Conservation (phyloP, 37 sponge, comb jelly and placozoan species). For the Diacarnus erythraeanus region DNA sequence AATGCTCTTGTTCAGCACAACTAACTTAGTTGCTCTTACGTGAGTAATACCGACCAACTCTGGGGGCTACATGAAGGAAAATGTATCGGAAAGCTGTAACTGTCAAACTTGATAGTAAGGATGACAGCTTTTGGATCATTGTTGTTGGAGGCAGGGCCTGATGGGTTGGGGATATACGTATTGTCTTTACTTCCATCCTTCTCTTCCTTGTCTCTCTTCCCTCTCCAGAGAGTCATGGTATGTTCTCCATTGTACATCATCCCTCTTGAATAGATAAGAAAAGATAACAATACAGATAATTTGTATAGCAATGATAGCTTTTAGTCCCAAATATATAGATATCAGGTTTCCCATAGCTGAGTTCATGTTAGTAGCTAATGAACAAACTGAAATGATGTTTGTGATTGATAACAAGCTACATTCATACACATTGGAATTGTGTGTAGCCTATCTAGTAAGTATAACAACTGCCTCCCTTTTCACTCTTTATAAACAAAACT, state of each 20-base stretch:
- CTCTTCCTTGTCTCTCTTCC: conserved; percentile 22
- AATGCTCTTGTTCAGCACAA: not conserved
- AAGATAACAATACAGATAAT: no score
- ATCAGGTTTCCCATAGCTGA: no score
- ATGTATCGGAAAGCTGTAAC: conserved; percentile 69
- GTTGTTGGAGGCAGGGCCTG: conserved; percentile 68
- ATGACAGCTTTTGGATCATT: conserved; percentile 57
- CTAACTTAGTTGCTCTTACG: not conserved
- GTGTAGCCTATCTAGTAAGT: no score
- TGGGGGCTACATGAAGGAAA: conserved; percentile 57
- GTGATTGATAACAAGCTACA: no score
- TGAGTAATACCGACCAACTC: conserved; percentile 23
- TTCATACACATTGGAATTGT: no score
- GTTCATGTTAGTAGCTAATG: no score
- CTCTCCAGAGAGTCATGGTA: conserved; percentile 58
- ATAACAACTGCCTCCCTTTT: no score
- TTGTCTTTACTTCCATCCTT: not conserved
- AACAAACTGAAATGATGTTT: no score
- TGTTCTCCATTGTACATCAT: conserved; percentile 62
- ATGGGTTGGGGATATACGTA: conserved; percentile 45
- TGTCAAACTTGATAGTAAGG: conserved; percentile 58
- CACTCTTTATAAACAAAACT: no score
- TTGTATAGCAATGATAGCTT: no score
- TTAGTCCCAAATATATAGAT: no score
- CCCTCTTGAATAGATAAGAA: no score